Conservation (phyloP, 2,797 vertebrate genomes). For the Helicolenus hilgendorfi region DNA sequence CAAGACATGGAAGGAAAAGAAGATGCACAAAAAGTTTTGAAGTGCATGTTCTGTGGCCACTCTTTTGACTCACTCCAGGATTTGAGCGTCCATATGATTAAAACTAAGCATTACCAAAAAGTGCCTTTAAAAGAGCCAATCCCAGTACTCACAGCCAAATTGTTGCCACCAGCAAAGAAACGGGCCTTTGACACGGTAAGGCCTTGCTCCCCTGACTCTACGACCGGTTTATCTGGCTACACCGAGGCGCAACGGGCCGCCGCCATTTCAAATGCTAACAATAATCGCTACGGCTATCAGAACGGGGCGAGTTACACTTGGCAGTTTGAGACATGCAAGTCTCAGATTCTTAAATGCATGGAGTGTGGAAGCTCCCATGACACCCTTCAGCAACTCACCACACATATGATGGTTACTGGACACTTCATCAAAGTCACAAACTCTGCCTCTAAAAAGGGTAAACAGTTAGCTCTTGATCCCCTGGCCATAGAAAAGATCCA, state of each 20-base stretch:
- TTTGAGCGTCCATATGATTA: slow-evolving; percentile 99
- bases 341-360: slow-evolving; percentile 99
- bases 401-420: slow-evolving; percentile 99
- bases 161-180: slow-evolving; percentile 96
- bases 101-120: slow-evolving; percentile 99
- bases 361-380: slow-evolving; percentile 99
- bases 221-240: slow-evolving; percentile 94
- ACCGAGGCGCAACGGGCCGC: slow-evolving; percentile 92
- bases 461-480: slow-evolving; percentile 97
- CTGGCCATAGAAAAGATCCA: slow-evolving; percentile 99
- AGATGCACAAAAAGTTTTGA: slow-evolving; percentile 98
- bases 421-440: slow-evolving; percentile 99
- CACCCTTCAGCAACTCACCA: slow-evolving; percentile 98
- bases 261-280: slow-evolving; percentile 91
- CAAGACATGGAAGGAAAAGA: slow-evolving; percentile 98
- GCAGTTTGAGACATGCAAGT: slow-evolving; percentile 99
- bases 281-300: slow-evolving; percentile 98
- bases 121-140: slow-evolving; percentile 99
- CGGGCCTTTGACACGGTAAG: slow-evolving; percentile 95
- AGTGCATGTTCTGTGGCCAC: slow-evolving; percentile 99
- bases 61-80: slow-evolving; percentile 99
- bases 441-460: slow-evolving; percentile 98
- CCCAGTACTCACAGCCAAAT: slow-evolving; percentile 96
- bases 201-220: slow-evolving; percentile 98
- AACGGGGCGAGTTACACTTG: slow-evolving; percentile 99